Percentiles rank a stretch among this genome's conserved stretches.
These are phyloP conservation scores for Steinernema carpocapsae DNA, from an alignment of 2,888 invertebrate species.

Conservation along the genomic window DNA sequence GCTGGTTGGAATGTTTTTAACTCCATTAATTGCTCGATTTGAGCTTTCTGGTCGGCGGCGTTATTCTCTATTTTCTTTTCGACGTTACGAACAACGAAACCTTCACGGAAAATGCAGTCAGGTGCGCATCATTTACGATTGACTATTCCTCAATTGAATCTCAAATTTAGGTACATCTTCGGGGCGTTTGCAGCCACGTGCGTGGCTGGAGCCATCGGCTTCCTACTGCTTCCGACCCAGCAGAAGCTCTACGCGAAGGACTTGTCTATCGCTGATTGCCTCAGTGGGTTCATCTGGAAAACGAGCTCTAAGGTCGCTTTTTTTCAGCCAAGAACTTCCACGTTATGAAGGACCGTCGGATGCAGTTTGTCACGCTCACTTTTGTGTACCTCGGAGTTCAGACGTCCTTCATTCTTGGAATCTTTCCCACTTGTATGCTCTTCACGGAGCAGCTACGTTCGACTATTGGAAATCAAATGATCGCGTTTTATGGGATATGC, in stretches of 20 bases:
- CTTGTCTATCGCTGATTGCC: background rate
- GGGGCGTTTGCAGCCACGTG: background rate
- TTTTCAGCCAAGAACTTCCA: conserved; percentile 21
- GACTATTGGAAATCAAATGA: conserved; percentile 13
- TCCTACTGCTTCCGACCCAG: conserved; percentile 3
- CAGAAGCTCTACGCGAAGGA: background rate
- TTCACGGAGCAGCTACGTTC: conserved; percentile 14
- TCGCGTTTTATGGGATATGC: background rate
- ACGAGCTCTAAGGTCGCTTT: no score
- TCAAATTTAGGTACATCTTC: background rate
- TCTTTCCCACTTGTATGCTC: conserved; percentile 28
- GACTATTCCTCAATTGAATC: background rate
- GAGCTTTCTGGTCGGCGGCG: conserved; percentile 5
- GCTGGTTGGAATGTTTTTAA: background rate
- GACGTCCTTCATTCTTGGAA: background rate
- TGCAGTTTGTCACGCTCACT: background rate
- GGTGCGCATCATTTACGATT: background rate
- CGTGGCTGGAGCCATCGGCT: background rate
- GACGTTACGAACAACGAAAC: background rate
- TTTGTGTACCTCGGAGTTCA: conserved; percentile 13
- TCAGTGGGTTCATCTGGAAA: background rate
- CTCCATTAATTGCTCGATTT: background rate
- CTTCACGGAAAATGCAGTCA: background rate
- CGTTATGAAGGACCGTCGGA: conserved; percentile 6
- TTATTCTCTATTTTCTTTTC: background rate